Base-by-base conservation (phyloP, 2,888 invertebrate genomes). In the Drosophila diplacantha region DNA sequence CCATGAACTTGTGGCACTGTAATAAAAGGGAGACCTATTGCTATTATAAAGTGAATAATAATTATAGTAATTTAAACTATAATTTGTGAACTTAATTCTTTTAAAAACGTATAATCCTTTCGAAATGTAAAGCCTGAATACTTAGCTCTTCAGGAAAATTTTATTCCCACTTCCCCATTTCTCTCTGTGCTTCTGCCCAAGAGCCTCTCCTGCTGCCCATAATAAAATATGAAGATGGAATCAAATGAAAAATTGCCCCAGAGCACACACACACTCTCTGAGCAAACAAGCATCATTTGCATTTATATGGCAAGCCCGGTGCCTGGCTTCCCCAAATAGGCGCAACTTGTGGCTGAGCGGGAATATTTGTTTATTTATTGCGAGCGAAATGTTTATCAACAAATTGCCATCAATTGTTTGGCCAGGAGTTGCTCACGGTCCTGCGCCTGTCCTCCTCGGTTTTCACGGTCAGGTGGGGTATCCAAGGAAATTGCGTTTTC, bases 351-450 rank as follows among this genome's bases (percentile, higher is more conserved):
- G 61, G 71, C 68, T 65, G 54, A 64, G 54, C 64, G 64, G 66
- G 60, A 71, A 73, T 67, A 79, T 80, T 80, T 80, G 83, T 83
- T 80, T 83, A 85, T 85, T 85, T 85, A 85, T 85, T 85, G 80
- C 86, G 76, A 79, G 77, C 83, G 83, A 83, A 85, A 86, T 84
- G 83, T 83, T 85, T 85, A 85, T 85, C 85, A 86, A 86, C 85
- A 85, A 86, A 83, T 85, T 86, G 85, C 80, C 85, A 85, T 85
- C 85, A 84, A 66, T 77, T 77, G 75, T 65, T 72, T 53, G 50
- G 70, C 70, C 67, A 68, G 71, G 65, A 52, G 59, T 52, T 70
- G 74, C 47, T 70, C 38, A 56, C 3, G 31, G 52, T 29, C 37
- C 29, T 14, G 44, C 63, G 54, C 50, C 67, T 49, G 39, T 20